Percentiles rank a stretch among this genome's conserved stretches.
Evolutionary conservation across 2,888 invertebrate species (phyloP).

Genomic region (Clepsis dumicolana): DNA sequence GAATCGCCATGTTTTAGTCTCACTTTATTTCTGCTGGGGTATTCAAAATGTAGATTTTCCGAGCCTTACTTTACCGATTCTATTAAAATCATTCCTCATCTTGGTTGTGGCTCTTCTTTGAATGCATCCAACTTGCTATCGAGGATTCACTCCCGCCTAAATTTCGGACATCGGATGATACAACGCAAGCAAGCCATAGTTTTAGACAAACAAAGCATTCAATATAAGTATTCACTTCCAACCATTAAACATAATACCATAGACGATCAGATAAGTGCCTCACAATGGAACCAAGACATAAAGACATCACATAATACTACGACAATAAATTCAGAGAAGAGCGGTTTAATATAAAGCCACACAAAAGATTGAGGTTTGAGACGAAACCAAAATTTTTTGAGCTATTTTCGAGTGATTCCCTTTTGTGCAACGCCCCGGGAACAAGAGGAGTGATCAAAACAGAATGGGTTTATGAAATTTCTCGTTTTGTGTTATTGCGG

Average conservation of each 20-base stretch:
- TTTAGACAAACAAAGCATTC: constrained; percentile 44
- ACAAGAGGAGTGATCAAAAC: constrained; percentile 84
- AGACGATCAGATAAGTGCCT: constrained; percentile 82
- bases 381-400: constrained; percentile 65
- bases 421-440: constrained; percentile 74
- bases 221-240: constrained; percentile 51
- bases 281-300: constrained; percentile 79
- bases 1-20: background rate
- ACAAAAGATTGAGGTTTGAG: constrained; percentile 77
- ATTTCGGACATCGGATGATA: constrained; percentile 19
- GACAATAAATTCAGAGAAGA: constrained; percentile 82
- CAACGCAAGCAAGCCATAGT: constrained; percentile 39
- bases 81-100: too few relatives aligned
- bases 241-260: constrained; percentile 74
- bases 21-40: too few relatives aligned
- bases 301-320: constrained; percentile 85
- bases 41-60: too few relatives aligned
- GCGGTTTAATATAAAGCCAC: constrained; percentile 73
- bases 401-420: constrained; percentile 66
- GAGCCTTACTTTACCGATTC: too few relatives aligned
- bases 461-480: constrained; percentile 49
- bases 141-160: constrained; percentile 8
- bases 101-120: constrained; percentile 8
- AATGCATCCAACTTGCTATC: background rate
- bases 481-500: constrained; percentile 30